Conservation (phyloP, 2,888 invertebrate genomes). For the Tromatobia lineatoria region DNA sequence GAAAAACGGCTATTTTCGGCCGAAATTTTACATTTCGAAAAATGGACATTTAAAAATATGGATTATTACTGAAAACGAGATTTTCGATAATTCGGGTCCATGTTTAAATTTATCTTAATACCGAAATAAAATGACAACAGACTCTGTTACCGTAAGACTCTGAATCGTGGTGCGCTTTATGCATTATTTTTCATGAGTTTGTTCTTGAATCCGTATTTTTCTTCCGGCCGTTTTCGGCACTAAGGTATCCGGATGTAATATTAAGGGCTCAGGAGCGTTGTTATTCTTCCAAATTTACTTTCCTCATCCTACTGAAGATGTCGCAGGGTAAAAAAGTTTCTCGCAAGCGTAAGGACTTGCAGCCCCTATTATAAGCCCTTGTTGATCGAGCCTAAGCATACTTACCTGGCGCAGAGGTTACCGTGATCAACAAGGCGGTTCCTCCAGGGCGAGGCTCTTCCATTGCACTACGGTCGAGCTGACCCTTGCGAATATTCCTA, state of each 20-base stretch:
- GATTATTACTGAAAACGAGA: too few species aligned
- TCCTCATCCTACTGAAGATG: not conserved
- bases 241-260: not conserved
- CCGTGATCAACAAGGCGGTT: conserved; percentile 86
- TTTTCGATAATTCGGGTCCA: too few species aligned
- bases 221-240: not conserved
- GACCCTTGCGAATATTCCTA: conserved; percentile 87
- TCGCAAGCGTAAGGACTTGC: not conserved
- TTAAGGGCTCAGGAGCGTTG: not conserved
- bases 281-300: not conserved
- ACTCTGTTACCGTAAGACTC: not conserved
- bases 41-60: too few species aligned
- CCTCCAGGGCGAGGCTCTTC: conserved; percentile 86
- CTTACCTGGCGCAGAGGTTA: conserved; percentile 86
- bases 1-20: too few species aligned
- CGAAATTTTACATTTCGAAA: too few species aligned
- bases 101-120: too few species aligned
- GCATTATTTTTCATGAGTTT: not conserved
- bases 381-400: conserved; percentile 47
- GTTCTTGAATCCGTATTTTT: not conserved
- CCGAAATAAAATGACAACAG: too few species aligned
- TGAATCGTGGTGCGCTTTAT: not conserved
- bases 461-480: conserved; percentile 88
- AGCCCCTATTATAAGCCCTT: not conserved
- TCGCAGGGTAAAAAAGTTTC: conserved; percentile 37